Evolutionary conservation across 92 coral and sea anemone species (phyloP), one percentile per base, ranked within the genome.

Genomic region (Nematostella vectensis): DNA sequence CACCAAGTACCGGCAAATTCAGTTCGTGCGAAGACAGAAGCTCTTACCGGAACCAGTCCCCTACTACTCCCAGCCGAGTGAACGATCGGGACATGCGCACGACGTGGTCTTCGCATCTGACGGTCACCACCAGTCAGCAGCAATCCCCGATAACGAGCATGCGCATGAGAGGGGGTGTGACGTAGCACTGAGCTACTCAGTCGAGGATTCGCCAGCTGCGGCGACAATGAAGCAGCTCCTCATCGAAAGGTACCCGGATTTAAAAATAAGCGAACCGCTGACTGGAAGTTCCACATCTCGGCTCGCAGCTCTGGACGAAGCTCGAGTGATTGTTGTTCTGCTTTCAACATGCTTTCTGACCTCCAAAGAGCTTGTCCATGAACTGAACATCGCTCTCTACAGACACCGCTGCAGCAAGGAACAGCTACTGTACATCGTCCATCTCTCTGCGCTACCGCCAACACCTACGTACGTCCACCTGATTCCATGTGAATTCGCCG

Each of bases 351-450:
- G 85, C 53, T 89, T 67, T 57, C 4, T 76, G 47, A 53, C 57
- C 28, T 72, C 85, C 0, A 68, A 56, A 12, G 95, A 89, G 56
- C 76, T 89, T 24, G 83, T 89, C 17, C 85, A 89, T 45, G 96
- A 89, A 57, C 66, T 89, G 9, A 89, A 89, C 68, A 85, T 89
- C 50, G 94, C 95, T 6, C 72, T 87, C 62, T 73, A 63, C 52
- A 65, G 96, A n/a, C 81, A 89, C 58, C 87, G 96, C 19, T 63
- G 70, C 20, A 37, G 77, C 21, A 28, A 69, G 6, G 67, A 61
- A 17, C 75, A 70, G 62, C 69, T 87, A 33, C 57, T 89, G 47
- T 75, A 76, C 38, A 88, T 94, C 22, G 60, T 85, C 36, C 70
- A 55, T 12, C 27, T 89, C 15, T 69, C 72, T 4, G 63, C 70